These are phyloP conservation scores for Alitta virens DNA, from an alignment of 2,888 invertebrate genomes.

Conservation along the genomic window DNA sequence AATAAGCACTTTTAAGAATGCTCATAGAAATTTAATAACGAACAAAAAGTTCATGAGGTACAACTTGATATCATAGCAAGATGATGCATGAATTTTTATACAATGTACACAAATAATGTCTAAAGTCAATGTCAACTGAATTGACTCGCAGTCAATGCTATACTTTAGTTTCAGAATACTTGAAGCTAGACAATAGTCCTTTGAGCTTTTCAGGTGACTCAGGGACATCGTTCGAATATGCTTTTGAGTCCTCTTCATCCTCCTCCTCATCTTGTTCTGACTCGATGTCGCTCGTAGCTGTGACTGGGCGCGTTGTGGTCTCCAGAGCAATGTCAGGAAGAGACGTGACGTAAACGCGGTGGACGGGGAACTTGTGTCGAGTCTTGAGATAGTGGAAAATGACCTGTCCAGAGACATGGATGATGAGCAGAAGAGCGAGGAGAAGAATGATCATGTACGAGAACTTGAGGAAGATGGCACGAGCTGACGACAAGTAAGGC, in stretches of 20 bases:
- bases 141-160: constrained; percentile 7
- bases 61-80: too few relatives aligned
- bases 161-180: constrained; percentile 19
- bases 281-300: constrained; percentile 8
- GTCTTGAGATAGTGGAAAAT: constrained; percentile 26
- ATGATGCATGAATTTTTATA: too few relatives aligned
- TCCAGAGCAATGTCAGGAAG: background rate
- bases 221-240: constrained; percentile 4
- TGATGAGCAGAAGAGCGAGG: constrained; percentile 24
- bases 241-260: constrained; percentile 15
- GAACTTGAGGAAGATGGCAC: constrained; percentile 21
- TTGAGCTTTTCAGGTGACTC: constrained; percentile 16
- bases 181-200: constrained; percentile 8
- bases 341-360: constrained; percentile 20
- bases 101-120: too few relatives aligned
- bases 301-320: background rate
- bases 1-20: too few relatives aligned
- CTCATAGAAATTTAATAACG: too few relatives aligned
- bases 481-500: constrained; percentile 20
- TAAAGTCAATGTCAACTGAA: too few relatives aligned
- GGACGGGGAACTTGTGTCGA: constrained; percentile 19
- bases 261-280: constrained; percentile 14
- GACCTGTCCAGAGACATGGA: constrained; percentile 25
- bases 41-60: too few relatives aligned
- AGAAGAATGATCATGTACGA: constrained; percentile 24